phyloP scores from a whole-genome alignment of 2,797 vertebrate species.

The Rhinoraja longicauda region DNA sequence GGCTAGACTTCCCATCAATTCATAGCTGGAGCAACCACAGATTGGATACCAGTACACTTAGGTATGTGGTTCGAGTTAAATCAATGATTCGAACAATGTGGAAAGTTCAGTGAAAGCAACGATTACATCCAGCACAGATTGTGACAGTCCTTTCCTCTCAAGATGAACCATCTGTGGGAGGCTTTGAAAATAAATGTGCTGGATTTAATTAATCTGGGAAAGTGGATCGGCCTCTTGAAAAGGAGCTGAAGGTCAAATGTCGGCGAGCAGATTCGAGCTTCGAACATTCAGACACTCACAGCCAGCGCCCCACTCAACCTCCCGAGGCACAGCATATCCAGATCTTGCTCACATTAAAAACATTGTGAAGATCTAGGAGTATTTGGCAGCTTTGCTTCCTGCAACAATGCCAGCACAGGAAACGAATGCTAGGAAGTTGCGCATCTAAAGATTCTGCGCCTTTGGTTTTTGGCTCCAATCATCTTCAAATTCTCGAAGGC shows the following conservation, averaged over 20 bases:
- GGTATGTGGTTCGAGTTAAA: background rate
- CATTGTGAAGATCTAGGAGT: background rate
- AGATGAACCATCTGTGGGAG: background rate
- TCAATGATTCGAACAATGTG: background rate
- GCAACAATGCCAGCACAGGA: background rate
- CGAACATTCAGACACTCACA: background rate
- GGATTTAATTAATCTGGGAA: background rate
- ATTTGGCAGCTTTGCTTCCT: background rate
- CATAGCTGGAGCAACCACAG: background rate
- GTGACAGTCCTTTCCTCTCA: background rate
- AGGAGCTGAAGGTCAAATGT: constrained; percentile 23
- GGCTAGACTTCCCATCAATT: background rate
- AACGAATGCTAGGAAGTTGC: background rate
- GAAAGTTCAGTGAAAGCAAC: background rate
- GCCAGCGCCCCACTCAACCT: background rate
- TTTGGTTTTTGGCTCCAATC: background rate
- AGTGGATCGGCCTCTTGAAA: constrained; percentile 10
- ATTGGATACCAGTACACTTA: background rate
- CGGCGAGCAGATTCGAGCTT: background rate
- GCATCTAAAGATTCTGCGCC: background rate
- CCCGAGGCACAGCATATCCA: background rate
- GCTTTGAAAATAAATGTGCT: background rate
- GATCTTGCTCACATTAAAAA: background rate
- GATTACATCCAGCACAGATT: background rate
- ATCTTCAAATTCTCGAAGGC: background rate